A percentile compares a stretch with the other conserved stretches of the same genome.
Evolutionary conservation across 2,888 invertebrate species (phyloP).

Genomic region (Choreutis nemorana): DNA sequence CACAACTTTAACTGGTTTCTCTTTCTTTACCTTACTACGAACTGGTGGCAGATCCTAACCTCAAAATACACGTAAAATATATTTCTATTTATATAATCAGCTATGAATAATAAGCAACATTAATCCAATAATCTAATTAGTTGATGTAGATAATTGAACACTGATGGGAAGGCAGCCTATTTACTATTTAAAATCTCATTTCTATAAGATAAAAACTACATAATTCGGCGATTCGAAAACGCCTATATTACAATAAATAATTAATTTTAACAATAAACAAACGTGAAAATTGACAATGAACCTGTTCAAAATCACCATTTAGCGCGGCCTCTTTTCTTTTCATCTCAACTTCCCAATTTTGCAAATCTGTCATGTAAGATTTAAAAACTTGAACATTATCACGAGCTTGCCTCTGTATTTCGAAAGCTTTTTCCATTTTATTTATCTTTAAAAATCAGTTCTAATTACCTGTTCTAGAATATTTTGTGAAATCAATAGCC

Average conservation of each 20-base stretch:
- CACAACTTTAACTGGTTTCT: conserved; percentile 29
- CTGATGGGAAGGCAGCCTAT: too few species aligned
- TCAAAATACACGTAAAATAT: conserved; percentile 17
- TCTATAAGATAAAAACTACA: too few species aligned
- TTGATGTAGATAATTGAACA: too few species aligned
- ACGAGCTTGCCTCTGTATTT: conserved; percentile 74
- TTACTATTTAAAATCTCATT: too few species aligned
- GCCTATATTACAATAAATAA: too few species aligned
- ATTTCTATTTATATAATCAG: neutral
- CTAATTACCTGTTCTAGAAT: neutral
- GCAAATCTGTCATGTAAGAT: conserved; percentile 74
- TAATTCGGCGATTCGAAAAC: too few species aligned
- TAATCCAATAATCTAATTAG: too few species aligned
- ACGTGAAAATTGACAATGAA: too few species aligned
- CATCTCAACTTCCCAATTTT: conserved; percentile 77
- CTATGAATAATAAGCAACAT: conserved; percentile 8
- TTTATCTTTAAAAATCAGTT: conserved; percentile 1
- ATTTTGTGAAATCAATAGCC: conserved; percentile 3
- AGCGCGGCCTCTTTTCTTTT: conserved; percentile 73
- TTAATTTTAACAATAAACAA: too few species aligned
- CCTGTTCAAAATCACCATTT: conserved; percentile 54
- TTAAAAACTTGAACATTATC: conserved; percentile 77
- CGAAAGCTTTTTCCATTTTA: conserved; percentile 68
- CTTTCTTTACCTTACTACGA: conserved; percentile 53
- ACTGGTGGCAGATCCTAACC: conserved; percentile 60